A percentile compares a stretch with the other conserved stretches of the same genome.
phyloP scores from a whole-genome alignment of 1,140 invertebrate species.

The Drosophila repleta region DNA sequence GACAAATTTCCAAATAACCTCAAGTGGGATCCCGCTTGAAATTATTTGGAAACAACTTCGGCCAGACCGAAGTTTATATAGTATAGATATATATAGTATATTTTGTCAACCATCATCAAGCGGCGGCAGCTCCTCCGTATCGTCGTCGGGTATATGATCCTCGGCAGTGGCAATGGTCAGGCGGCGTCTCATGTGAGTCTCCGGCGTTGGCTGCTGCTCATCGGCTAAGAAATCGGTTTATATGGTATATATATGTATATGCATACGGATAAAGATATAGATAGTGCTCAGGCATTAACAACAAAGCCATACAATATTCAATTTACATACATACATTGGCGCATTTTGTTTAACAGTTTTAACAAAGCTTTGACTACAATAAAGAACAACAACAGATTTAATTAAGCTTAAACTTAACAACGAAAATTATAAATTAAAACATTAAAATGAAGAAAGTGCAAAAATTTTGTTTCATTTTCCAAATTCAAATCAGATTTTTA shows the following conservation, averaged over 20 bases:
- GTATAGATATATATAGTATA: constrained; percentile 3
- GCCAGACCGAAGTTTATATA: constrained; percentile 43
- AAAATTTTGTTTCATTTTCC: constrained; percentile 36
- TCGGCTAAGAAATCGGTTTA: constrained; percentile 39
- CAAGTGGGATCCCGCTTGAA: constrained; percentile 9
- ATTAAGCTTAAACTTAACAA: constrained; percentile 41
- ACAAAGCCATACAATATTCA: constrained; percentile 64
- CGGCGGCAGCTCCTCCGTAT: constrained; percentile 61
- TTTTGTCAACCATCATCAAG: constrained; percentile 75
- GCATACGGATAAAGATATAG: constrained; percentile 17
- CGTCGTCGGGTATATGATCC: constrained; percentile 71
- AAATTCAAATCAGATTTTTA: background rate
- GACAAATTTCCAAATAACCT: constrained; percentile 32
- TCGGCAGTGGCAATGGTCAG: constrained; percentile 76
- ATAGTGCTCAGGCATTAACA: constrained; percentile 36
- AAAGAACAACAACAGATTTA: constrained; percentile 50
- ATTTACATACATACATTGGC: constrained; percentile 80
- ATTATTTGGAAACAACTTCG: constrained; percentile 55
- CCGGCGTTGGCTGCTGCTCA: constrained; percentile 60
- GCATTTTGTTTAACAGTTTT: constrained; percentile 66
- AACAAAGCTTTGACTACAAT: constrained; percentile 77
- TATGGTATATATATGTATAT: constrained; percentile 33
- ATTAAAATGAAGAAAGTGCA: constrained; percentile 77
- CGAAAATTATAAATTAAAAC: background rate
- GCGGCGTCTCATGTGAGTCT: constrained; percentile 69